phyloP scores from a whole-genome alignment of 1,140 invertebrate species.

The Muscidifurax raptorellus region DNA sequence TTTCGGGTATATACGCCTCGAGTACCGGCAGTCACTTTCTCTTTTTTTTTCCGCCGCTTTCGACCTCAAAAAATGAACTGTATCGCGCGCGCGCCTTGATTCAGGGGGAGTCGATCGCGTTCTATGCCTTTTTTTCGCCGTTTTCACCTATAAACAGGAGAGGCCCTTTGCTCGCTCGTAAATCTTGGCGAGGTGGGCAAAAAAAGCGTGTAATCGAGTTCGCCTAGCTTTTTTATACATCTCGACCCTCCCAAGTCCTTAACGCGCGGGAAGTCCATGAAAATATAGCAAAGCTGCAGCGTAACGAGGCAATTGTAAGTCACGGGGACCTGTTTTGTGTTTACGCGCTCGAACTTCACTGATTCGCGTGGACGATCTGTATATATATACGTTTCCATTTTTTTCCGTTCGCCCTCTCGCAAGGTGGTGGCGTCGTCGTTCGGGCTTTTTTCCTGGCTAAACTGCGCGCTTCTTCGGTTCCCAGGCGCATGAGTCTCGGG shows the following conservation, averaged over 20 bases:
- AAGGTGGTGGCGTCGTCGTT: background rate
- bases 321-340: background rate
- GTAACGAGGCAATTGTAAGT: background rate
- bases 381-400: background rate
- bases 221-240: background rate
- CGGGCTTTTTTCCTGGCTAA: background rate
- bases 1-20: background rate
- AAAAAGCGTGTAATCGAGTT: constrained; percentile 29
- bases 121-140: background rate
- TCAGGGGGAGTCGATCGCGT: constrained; percentile 4
- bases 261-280: background rate
- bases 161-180: constrained; percentile 30
- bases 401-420: background rate
- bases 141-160: constrained; percentile 24
- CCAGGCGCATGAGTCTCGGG: background rate
- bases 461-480: background rate
- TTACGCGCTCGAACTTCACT: constrained; percentile 3
- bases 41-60: background rate
- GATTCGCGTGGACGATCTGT: background rate
- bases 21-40: background rate
- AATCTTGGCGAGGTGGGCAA: background rate
- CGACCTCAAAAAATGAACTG: constrained; percentile 27
- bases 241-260: constrained; percentile 2
- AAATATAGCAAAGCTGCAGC: background rate
- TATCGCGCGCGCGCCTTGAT: background rate